phyloP scores from a whole-genome alignment of 2,797 vertebrate species.

The Pangasius larnaudii region DNA sequence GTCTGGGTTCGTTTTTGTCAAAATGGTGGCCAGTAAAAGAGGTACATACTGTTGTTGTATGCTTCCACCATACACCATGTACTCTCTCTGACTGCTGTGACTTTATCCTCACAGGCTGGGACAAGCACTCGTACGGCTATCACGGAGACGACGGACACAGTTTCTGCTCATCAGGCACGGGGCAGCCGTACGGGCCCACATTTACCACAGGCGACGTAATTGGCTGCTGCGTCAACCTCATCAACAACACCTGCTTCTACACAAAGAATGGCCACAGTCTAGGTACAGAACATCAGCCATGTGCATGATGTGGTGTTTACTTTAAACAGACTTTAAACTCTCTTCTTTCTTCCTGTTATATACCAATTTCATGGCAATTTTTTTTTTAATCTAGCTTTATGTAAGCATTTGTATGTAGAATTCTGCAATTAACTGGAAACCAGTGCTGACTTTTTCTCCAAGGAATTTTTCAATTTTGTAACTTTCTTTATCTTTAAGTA shows the following conservation, averaged over 20 bases:
- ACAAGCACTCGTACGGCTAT: conserved; percentile 99
- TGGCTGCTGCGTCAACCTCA: conserved; percentile 98
- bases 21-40: not conserved
- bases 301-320: not conserved
- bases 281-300: conserved; percentile 72
- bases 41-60: not conserved
- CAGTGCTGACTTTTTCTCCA: not conserved
- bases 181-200: conserved; percentile 96
- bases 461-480: not conserved
- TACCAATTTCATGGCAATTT: not conserved
- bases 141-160: conserved; percentile 98
- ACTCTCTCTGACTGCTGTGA: not conserved
- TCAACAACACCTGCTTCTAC: conserved; percentile 99
- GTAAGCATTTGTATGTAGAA: not conserved
- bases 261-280: conserved; percentile 98
- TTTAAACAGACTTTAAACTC: not conserved
- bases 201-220: conserved; percentile 99
- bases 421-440: not conserved
- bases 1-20: not conserved
- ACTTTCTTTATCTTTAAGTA: no score
- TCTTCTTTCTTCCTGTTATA: no score
- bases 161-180: conserved; percentile 98
- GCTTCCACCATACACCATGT: not conserved
- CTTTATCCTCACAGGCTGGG: conserved; percentile 86
- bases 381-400: not conserved